phyloP scores from a whole-genome alignment of 2,797 vertebrate genomes.

The Platyrinchus mystaceus region DNA sequence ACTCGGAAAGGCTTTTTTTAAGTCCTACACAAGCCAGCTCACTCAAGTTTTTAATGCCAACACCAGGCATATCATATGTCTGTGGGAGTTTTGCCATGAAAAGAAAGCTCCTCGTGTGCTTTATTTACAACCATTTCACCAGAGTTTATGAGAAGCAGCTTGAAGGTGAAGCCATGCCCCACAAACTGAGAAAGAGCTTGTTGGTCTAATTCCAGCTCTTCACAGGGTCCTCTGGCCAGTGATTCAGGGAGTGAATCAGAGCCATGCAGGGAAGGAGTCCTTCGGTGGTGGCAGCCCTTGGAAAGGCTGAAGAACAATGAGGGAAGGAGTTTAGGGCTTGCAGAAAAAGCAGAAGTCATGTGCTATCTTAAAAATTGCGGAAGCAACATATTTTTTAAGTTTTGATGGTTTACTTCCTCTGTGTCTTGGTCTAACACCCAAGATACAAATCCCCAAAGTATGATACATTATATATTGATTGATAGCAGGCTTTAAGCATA shows the following conservation, averaged over 20 bases:
- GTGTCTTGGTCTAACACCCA: neutral
- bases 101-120: neutral
- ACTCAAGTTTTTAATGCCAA: neutral
- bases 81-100: constrained; percentile 1
- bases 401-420: neutral
- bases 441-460: neutral
- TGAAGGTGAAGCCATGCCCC: neutral
- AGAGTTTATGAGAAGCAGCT: neutral
- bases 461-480: neutral
- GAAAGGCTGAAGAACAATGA: neutral
- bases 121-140: constrained; percentile 1
- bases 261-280: neutral
- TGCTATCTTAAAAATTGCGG: neutral
- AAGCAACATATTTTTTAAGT: neutral
- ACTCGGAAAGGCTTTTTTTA: neutral
- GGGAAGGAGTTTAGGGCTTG: neutral
- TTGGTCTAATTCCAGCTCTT: neutral
- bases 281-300: accelerated
- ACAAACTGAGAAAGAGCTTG: neutral
- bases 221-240: neutral
- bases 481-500: neutral
- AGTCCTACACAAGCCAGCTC: neutral
- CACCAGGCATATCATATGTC: neutral
- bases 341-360: neutral
- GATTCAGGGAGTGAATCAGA: neutral